Percentiles rank a stretch among this genome's conserved stretches.
Evolutionary conservation across 1,140 invertebrate species (phyloP).

Genomic region (Bombus cullumanus): DNA sequence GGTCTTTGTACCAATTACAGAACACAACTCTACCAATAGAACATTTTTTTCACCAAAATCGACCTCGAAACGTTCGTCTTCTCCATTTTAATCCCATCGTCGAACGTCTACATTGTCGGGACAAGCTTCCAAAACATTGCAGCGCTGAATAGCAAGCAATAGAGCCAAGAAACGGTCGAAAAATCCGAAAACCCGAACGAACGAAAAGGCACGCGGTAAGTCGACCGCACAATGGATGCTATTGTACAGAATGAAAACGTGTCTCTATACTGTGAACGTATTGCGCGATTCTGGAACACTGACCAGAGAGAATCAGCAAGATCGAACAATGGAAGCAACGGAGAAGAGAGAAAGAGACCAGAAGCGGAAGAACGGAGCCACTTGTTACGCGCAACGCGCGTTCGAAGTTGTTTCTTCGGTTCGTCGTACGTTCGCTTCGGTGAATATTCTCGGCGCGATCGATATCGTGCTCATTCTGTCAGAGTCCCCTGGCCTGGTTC

Average conservation of each 20-base stretch:
- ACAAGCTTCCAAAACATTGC: not conserved
- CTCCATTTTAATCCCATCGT: too few relatives aligned
- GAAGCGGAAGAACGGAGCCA: conserved; percentile 55
- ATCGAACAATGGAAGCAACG: conserved; percentile 7
- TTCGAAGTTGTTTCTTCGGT: conserved; percentile 49
- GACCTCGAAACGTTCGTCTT: too few relatives aligned
- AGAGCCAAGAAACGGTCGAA: not conserved
- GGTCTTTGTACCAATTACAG: too few relatives aligned
- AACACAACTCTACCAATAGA: too few relatives aligned
- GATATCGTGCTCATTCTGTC: conserved; percentile 51
- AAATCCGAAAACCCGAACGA: not conserved
- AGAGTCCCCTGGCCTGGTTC: not conserved
- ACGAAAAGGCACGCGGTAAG: not conserved
- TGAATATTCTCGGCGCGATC: conserved; percentile 51
- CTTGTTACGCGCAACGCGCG: conserved; percentile 58
- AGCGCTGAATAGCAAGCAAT: not conserved
- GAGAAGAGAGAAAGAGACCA: conserved; percentile 36
- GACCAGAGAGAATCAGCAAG: not conserved
- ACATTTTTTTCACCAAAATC: too few relatives aligned
- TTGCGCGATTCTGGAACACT: not conserved
- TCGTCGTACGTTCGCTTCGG: conserved; percentile 36
- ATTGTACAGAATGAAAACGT: not conserved
- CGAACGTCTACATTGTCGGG: too few relatives aligned
- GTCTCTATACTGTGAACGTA: not conserved
- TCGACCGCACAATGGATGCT: not conserved